These are phyloP conservation scores for Drosophila picticornis DNA, from an alignment of 2,888 invertebrate genomes.

Conservation along the genomic window DNA sequence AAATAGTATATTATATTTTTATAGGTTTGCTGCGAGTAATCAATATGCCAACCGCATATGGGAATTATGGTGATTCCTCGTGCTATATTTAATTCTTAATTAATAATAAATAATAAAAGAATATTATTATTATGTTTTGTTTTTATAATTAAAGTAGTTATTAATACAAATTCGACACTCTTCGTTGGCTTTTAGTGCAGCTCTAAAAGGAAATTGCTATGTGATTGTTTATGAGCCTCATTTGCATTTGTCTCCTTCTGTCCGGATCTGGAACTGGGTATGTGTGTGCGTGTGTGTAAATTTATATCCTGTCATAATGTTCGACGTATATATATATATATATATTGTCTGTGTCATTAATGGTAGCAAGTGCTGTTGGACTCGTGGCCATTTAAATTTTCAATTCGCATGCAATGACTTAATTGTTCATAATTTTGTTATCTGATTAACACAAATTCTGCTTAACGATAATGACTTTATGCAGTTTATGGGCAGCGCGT, in stretches of 20 bases:
- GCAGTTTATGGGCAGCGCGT: conserved; percentile 76
- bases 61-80: no score
- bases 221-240: conserved; percentile 49
- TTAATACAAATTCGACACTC: not conserved
- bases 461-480: conserved; percentile 81
- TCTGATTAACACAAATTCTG: conserved; percentile 80
- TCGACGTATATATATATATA: conserved; percentile 4
- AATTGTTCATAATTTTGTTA: conserved; percentile 81
- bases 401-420: conserved; percentile 82
- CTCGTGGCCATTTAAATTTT: conserved; percentile 67
- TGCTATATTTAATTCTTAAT: not conserved
- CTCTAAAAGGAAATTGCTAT: conserved; percentile 3
- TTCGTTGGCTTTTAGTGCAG: not conserved
- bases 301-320: conserved; percentile 26
- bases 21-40: not conserved
- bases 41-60: not conserved
- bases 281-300: not conserved
- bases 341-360: conserved; percentile 47
- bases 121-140: not conserved
- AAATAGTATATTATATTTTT: not conserved
- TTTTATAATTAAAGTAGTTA: not conserved
- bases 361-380: conserved; percentile 32
- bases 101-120: not conserved
- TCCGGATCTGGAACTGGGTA: not conserved
- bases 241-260: conserved; percentile 48